A percentile compares a stretch with the other conserved stretches of the same genome.
These are phyloP conservation scores for Polypterus bichir DNA, from an alignment of 2,113 vertebrate species.

Conservation along the genomic window DNA sequence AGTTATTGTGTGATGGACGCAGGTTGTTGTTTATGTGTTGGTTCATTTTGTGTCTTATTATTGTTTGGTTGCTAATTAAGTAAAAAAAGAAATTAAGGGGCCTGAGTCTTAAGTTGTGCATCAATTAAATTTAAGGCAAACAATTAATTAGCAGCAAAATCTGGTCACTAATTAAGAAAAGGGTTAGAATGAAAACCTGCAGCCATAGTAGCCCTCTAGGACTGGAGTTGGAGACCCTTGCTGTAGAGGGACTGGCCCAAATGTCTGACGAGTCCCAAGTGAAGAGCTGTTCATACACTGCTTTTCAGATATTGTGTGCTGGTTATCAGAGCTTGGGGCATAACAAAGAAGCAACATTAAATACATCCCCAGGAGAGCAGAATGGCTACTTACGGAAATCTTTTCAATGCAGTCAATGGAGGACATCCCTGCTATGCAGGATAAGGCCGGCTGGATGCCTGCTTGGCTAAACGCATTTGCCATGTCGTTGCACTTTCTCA, in stretches of 20 bases:
- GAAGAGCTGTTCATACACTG: too few relatives aligned
- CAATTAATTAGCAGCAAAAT: too few relatives aligned
- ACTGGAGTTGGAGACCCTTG: neutral
- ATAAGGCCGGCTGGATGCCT: conserved; percentile 52
- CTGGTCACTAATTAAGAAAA: too few relatives aligned
- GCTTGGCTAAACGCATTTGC: conserved; percentile 50
- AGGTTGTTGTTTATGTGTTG: too few relatives aligned
- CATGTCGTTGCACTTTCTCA: conserved; percentile 70
- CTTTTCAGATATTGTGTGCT: neutral
- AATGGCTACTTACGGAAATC: conserved; percentile 52
- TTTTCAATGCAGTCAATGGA: conserved; percentile 50
- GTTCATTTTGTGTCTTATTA: too few relatives aligned
- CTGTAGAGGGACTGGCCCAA: neutral
- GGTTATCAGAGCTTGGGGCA: neutral
- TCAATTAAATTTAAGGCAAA: too few relatives aligned
- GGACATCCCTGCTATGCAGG: conserved; percentile 43
- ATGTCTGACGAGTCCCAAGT: too few relatives aligned
- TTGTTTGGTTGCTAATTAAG: too few relatives aligned
- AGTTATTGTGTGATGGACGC: too few relatives aligned
- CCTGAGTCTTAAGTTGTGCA: too few relatives aligned
- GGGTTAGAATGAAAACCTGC: neutral
- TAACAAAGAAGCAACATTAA: neutral
- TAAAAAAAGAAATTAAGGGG: too few relatives aligned
- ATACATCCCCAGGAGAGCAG: neutral
- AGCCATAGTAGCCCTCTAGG: neutral